Evolutionary conservation across 2,113 vertebrate genomes (phyloP).

Genomic region (Gymnarchus niloticus): DNA sequence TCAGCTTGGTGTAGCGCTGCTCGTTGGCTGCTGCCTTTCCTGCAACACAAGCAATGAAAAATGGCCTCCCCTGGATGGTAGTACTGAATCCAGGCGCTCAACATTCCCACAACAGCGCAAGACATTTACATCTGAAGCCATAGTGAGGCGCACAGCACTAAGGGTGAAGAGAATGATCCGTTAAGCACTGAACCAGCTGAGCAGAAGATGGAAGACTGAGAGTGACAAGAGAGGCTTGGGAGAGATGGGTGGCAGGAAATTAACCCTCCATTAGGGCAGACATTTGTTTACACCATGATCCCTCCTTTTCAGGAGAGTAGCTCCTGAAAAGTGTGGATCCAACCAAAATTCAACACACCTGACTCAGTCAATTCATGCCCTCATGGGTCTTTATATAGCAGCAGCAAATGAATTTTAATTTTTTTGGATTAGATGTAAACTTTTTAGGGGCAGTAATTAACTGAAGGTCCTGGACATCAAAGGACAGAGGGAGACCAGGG

Average conservation of each 20-base stretch:
- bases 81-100: too few relatives aligned
- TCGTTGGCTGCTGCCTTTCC: conserved; percentile 89
- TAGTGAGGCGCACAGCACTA: not conserved
- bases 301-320: too few relatives aligned
- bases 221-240: not conserved
- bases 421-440: too few relatives aligned
- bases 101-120: not conserved
- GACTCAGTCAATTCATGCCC: too few relatives aligned
- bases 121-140: not conserved
- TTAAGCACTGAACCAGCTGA: not conserved
- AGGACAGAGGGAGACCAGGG: not conserved
- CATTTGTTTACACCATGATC: not conserved
- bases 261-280: too few relatives aligned
- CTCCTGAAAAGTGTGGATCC: too few relatives aligned
- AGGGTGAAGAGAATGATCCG: not conserved
- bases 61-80: too few relatives aligned
- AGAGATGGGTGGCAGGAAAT: not conserved
- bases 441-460: too few relatives aligned
- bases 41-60: conserved; percentile 38
- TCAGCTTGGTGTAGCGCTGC: conserved; percentile 92
- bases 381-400: too few relatives aligned
- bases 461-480: too few relatives aligned
- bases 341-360: too few relatives aligned
- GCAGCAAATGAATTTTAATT: too few relatives aligned
- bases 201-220: not conserved